Evolutionary conservation across 2,888 invertebrate genomes (phyloP), one percentile per base, ranked within the genome.

Genomic region (Nowickia ferox): DNA sequence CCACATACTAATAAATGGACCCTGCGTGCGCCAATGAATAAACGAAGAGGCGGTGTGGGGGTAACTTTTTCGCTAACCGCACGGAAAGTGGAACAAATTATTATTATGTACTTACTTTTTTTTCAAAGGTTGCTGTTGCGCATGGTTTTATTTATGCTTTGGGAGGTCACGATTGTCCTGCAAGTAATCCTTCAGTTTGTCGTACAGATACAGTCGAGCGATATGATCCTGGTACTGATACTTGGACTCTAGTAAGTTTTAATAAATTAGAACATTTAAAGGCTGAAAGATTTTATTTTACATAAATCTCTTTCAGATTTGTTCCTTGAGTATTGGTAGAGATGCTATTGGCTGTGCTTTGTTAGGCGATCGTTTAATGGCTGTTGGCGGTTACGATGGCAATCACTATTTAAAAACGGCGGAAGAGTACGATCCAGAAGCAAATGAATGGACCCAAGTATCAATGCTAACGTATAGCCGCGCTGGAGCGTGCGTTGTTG

Each of bases 121-220:
- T 22, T 42, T 38, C 55, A 3, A 85, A 95, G 95, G 94, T 96
- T 22, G 96, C 97, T 79, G 97, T 97, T 0, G 96, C 97, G 44
- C 96, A 97, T 91, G 98, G 98, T 0, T 97, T 95, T 92, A 94
- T 98, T 71, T 98, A 98, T 93, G 98, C 98, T 1, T 94, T 98
- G 87, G 98, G 98, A 42, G 98, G 98, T 0, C 97, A 98, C 93
- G 98, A 98, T 93, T 97, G 98, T 11, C 98, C 98, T 0, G 97
- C 97, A 38, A 97, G 96, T 89, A 96, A 96, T 93, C 96, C 96
- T 0, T 95, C 95, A 79, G 96, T 97, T 5, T 95, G 95, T 78
- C 94, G 97, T 89, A 96, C 97, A 88, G 96, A 97, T 89, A 98
- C 97, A 90, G 97, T 98, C 15, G 98, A 98, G 93, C 95, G 98